Evolutionary conservation across 1,140 invertebrate genomes (phyloP).

Genomic region (Drosophila nasuta): DNA sequence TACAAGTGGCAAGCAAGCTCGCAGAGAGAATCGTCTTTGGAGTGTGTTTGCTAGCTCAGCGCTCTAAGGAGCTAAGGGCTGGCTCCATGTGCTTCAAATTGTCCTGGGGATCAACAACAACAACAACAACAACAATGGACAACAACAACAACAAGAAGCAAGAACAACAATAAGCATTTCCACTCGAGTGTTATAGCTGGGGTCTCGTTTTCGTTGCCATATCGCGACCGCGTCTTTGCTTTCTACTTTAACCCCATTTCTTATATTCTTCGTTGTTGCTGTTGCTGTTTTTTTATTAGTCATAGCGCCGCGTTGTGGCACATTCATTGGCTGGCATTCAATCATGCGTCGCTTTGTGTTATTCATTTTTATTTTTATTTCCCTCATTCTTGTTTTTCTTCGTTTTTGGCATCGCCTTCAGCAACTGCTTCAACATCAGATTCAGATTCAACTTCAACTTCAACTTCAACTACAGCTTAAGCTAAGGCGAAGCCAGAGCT

Average conservation of each 20-base stretch:
- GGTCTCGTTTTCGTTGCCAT: conserved; percentile 23
- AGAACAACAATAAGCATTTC: conserved; percentile 47
- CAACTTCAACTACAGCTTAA: conserved; percentile 7
- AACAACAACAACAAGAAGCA: conserved; percentile 19
- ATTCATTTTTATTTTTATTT: conserved; percentile 54
- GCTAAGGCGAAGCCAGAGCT: background rate
- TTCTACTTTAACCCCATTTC: background rate
- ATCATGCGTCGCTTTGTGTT: conserved; percentile 77
- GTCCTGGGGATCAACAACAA: conserved; percentile 44
- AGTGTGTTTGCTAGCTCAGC: too few species aligned
- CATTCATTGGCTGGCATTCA: conserved; percentile 69
- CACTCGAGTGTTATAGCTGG: conserved; percentile 27
- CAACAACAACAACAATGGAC: background rate
- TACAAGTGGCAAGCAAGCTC: conserved; percentile 65
- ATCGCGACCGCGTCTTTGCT: conserved; percentile 32
- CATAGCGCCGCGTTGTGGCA: conserved; percentile 9
- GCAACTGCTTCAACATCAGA: background rate
- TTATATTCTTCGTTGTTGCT: background rate
- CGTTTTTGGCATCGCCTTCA: conserved; percentile 30
- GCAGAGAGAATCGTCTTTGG: conserved; percentile 20
- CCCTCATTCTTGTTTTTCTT: too few species aligned
- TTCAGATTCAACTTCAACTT: conserved; percentile 25
- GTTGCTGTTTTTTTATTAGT: conserved; percentile 25
- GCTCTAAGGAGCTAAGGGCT: background rate
- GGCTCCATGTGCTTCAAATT: conserved; percentile 40